Evolutionary conservation across 1,140 invertebrate species (phyloP).

Genomic region (Leptopilina clavipes): DNA sequence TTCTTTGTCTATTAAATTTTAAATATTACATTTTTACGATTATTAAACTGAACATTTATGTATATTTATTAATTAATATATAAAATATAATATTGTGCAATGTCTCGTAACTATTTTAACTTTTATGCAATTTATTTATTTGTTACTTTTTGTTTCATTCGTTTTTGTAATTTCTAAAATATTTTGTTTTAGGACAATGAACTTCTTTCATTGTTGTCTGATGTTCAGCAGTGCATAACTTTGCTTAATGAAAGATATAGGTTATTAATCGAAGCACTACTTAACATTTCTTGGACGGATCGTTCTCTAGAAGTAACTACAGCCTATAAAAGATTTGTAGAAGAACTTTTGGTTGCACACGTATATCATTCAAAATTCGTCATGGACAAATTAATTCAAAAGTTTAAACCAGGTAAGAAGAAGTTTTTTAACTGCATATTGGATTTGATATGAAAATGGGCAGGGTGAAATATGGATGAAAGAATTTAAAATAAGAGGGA

Average conservation of each 20-base stretch:
- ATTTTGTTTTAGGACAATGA: constrained; percentile 75
- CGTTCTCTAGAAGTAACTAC: constrained; percentile 70
- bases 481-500: too few relatives aligned
- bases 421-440: not conserved
- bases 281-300: constrained; percentile 78
- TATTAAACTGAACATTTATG: too few relatives aligned
- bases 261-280: constrained; percentile 78
- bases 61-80: too few relatives aligned
- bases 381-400: constrained; percentile 76
- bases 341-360: constrained; percentile 79
- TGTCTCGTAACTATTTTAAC: too few relatives aligned
- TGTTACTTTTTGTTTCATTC: too few relatives aligned
- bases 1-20: not conserved
- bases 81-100: too few relatives aligned
- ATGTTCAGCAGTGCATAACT: constrained; percentile 77
- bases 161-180: not conserved
- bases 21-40: too few relatives aligned
- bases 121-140: too few relatives aligned
- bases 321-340: constrained; percentile 78
- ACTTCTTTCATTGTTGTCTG: constrained; percentile 74
- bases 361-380: constrained; percentile 78
- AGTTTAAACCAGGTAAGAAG: constrained; percentile 76
- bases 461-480: too few relatives aligned
- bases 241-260: constrained; percentile 76
- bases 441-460: too few relatives aligned